These are phyloP conservation scores for Eublepharis macularius DNA, from an alignment of 2,113 vertebrate genomes.

Conservation along the genomic window DNA sequence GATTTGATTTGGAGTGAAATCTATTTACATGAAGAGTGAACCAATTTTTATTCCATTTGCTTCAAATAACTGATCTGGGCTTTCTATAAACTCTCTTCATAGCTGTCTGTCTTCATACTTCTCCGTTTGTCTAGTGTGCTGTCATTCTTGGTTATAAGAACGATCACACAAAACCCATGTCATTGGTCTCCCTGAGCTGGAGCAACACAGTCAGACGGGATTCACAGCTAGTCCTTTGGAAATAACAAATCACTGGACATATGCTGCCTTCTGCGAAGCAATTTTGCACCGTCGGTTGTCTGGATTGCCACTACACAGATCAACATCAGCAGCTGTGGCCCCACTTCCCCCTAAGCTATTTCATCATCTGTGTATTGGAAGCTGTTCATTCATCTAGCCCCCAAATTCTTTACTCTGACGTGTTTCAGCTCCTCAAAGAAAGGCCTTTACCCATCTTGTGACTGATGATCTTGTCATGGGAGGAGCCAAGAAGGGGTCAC, in stretches of 20 bases:
- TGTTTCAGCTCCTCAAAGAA: too few relatives aligned
- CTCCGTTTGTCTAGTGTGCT: not conserved
- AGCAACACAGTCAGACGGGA: not conserved
- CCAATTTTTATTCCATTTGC: not conserved
- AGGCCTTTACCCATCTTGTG: too few relatives aligned
- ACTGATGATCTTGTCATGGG: too few relatives aligned
- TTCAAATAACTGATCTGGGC: not conserved
- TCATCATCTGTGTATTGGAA: not conserved
- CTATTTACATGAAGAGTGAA: not conserved
- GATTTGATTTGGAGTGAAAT: not conserved
- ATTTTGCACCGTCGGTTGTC: not conserved
- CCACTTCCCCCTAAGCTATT: not conserved
- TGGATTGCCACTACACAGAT: not conserved
- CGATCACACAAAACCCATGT: slow-evolving; percentile 11
- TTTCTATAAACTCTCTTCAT: not conserved
- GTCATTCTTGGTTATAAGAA: slow-evolving; percentile 11
- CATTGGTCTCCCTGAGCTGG: not conserved
- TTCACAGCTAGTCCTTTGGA: slow-evolving; percentile 14
- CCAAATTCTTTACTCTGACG: too few relatives aligned
- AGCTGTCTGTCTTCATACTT: not conserved
- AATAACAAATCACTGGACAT: not conserved
- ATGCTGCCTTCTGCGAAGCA: not conserved
- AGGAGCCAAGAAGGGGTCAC: too few relatives aligned
- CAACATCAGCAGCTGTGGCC: accelerated
- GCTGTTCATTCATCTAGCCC: not conserved